Base-by-base conservation (phyloP, 2,797 vertebrate genomes). In the Novumbra hubbsi region DNA sequence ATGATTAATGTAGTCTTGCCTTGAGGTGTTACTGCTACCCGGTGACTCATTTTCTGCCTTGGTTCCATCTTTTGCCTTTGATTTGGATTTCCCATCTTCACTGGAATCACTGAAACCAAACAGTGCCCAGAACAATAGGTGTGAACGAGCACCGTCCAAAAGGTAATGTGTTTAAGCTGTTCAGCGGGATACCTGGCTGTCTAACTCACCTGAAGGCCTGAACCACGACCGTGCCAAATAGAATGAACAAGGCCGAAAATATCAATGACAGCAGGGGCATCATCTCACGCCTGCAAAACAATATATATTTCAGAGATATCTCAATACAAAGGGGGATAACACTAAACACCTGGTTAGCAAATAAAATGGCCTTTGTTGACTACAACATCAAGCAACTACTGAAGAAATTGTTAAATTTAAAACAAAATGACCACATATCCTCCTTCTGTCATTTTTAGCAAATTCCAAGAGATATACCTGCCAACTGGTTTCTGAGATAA, bases 251-350 rank as follows among this genome's bases (percentile, higher is more conserved):
- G 0, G 95, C 97, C 0, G 97, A 99, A 91, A 99, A 99, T 83
- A 99, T 95, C 83, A 99, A 89, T 52, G 98, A 99, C 68, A 99
- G 89, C 1, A 99, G 93, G 0, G 97, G 97, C 96, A 99, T 99
- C 96, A 99, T 97, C 82, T 99, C 98, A 75, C 96, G 92, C 98
- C 98, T 99, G 84, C 27, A 92, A 63, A 63, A 45, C n/a, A 19
- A 0, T n/a, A n/a, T n/a, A n/a, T n/a, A n/a, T n/a, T 48, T 21
- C 0, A 49, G 9, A 49, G 3, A 28, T n/a, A 48, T 28, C 34
- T 38, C 32, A 28, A 9, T 38, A 30, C 60, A 63, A 4, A 15
- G 12, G 12, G 41, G 41, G 41, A 12, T 11, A 45, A 45, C 41
- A 45, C 41, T 11, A 45, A 38, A 14, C 11, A 4, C 34, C 41